phyloP scores from a whole-genome alignment of 2,888 invertebrate genomes.

The Catocala sponsa region DNA sequence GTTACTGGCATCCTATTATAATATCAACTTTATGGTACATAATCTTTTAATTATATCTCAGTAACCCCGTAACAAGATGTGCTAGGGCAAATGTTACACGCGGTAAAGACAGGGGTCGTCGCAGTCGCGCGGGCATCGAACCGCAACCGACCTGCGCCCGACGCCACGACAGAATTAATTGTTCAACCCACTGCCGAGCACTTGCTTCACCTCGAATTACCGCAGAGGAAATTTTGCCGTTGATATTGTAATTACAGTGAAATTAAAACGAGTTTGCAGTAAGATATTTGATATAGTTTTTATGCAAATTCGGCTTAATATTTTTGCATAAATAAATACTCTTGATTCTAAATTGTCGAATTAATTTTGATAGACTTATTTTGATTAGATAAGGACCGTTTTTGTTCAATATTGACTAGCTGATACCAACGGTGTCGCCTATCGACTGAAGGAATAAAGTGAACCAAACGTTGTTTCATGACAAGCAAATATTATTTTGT shows the following conservation, averaged over 20 bases:
- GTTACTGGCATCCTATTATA: neutral
- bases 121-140: conserved; percentile 56
- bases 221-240: conserved; percentile 36
- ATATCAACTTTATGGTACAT: conserved; percentile 27
- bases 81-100: conserved; percentile 45
- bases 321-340: neutral
- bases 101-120: conserved; percentile 58
- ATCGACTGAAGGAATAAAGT: too few relatives aligned
- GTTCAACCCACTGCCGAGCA: conserved; percentile 44
- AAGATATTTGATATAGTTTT: conserved; percentile 10
- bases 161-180: conserved; percentile 60
- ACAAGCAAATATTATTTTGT: too few relatives aligned
- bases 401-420: too few relatives aligned
- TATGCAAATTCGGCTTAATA: neutral
- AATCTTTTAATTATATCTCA: conserved; percentile 39
- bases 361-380: too few relatives aligned
- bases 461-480: too few relatives aligned
- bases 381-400: too few relatives aligned
- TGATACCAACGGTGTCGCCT: too few relatives aligned
- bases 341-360: too few relatives aligned
- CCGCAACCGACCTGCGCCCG: conserved; percentile 62
- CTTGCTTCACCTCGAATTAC: conserved; percentile 39
- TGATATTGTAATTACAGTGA: conserved; percentile 42
- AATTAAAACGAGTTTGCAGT: conserved; percentile 33
- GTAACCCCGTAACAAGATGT: conserved; percentile 41